A percentile compares a stretch with the other conserved stretches of the same genome.
phyloP scores from a whole-genome alignment of 2,113 vertebrate genomes.

The Gambusia affinis region DNA sequence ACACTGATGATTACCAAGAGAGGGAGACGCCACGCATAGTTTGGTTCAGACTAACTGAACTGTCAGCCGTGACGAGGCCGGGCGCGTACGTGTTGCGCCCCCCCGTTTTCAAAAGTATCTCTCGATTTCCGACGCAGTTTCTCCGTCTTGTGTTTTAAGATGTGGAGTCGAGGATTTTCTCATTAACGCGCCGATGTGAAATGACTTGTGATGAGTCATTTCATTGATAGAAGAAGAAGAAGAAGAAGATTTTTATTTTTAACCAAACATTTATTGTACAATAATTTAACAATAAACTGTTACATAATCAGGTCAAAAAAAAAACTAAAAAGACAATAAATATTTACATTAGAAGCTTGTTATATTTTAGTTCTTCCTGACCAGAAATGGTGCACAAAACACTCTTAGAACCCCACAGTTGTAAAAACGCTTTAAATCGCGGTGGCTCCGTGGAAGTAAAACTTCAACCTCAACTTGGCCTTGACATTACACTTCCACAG shows the following conservation, averaged over 20 bases:
- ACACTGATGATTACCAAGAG: constrained; percentile 65
- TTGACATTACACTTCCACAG: too few relatives aligned
- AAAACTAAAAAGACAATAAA: too few relatives aligned
- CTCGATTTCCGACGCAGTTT: neutral
- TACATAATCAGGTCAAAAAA: too few relatives aligned
- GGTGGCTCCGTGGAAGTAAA: too few relatives aligned
- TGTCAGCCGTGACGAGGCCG: constrained; percentile 69
- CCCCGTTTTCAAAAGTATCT: constrained; percentile 12
- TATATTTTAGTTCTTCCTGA: too few relatives aligned
- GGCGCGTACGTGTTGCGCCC: constrained; percentile 50
- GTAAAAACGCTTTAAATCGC: too few relatives aligned
- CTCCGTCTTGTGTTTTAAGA: constrained; percentile 15
- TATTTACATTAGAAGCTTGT: too few relatives aligned
- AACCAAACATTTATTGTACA: too few relatives aligned
- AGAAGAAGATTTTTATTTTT: neutral
- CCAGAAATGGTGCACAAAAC: too few relatives aligned
- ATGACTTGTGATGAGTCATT: constrained; percentile 56
- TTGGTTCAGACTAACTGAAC: constrained; percentile 73
- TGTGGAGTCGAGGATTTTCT: constrained; percentile 32
- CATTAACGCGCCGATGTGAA: constrained; percentile 51
- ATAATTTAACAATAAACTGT: too few relatives aligned
- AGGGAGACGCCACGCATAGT: constrained; percentile 68
- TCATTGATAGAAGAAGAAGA: constrained; percentile 2
- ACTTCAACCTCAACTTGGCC: too few relatives aligned
- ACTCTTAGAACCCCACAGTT: too few relatives aligned